A percentile compares a stretch with the other conserved stretches of the same genome.
phyloP scores from a whole-genome alignment of 2,113 vertebrate species.

The Mastomys natalensis region DNA sequence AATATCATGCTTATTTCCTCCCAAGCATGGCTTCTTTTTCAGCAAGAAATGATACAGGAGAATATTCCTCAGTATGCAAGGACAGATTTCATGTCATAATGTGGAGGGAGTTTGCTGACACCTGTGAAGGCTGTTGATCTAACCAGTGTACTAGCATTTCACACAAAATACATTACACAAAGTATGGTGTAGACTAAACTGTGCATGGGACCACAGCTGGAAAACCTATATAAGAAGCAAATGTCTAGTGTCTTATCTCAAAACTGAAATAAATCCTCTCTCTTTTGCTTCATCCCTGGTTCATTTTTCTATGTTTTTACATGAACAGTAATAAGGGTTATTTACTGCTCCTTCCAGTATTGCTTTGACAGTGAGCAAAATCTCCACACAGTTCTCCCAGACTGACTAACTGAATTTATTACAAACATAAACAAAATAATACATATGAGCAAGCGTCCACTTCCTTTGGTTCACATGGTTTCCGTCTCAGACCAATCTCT shows the following conservation, averaged over 20 bases:
- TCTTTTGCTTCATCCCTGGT: background rate
- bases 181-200: background rate
- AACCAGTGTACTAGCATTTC: accelerated
- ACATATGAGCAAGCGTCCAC: accelerated
- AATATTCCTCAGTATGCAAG: no score
- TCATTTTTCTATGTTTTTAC: background rate
- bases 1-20: background rate
- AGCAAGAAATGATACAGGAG: background rate
- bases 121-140: background rate
- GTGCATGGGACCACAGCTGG: background rate
- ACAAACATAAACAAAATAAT: background rate
- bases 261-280: background rate
- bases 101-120: accelerated
- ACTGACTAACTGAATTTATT: accelerated
- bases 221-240: background rate
- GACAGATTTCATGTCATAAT: accelerated
- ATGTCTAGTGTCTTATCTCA: background rate
- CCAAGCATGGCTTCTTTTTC: background rate
- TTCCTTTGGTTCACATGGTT: background rate
- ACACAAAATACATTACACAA: accelerated
- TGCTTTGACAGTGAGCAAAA: background rate
- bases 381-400: background rate
- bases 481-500: background rate
- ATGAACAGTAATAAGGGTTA: accelerated
- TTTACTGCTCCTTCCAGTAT: no score